Percentiles rank a stretch among this genome's conserved stretches.
phyloP scores from a whole-genome alignment of 2,888 invertebrate genomes.

The Sisyra terminalis region DNA sequence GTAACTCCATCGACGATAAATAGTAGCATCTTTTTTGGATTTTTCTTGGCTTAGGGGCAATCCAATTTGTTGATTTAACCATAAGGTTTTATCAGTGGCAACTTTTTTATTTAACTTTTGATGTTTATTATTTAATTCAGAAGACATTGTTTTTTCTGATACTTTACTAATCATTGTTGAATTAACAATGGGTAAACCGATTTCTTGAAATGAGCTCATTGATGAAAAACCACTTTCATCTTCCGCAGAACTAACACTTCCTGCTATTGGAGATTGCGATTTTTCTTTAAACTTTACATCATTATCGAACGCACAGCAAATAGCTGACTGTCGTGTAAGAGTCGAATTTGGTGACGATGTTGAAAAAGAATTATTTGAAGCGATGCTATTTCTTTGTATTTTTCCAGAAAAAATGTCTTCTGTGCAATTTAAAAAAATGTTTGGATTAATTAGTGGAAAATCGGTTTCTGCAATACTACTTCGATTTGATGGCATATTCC shows the following conservation, averaged over 20 bases:
- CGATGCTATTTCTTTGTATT: neutral
- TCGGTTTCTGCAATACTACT: constrained; percentile 2
- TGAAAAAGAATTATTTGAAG: constrained; percentile 7
- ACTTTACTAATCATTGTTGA: constrained; percentile 15
- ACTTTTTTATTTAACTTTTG: constrained; percentile 2
- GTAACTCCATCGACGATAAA: constrained; percentile 23
- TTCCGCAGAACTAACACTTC: constrained; percentile 33
- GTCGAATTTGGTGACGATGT: constrained; percentile 10
- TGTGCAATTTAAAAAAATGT: neutral
- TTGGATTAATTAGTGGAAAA: neutral
- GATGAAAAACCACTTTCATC: constrained; percentile 78
- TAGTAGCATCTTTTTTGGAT: constrained; percentile 11
- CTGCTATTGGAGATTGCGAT: constrained; percentile 16
- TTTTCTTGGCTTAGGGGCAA: constrained; percentile 9
- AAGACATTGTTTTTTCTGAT: constrained; percentile 11
- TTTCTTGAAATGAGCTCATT: constrained; percentile 70
- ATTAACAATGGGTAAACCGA: constrained; percentile 42
- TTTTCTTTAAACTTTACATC: constrained; percentile 12
- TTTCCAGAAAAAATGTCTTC: neutral
- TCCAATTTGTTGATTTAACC: constrained; percentile 9
- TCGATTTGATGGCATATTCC: neutral
- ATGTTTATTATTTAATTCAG: constrained; percentile 9
- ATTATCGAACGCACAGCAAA: neutral
- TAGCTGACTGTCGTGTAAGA: neutral
- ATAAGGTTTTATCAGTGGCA: constrained; percentile 10